phyloP scores from a whole-genome alignment of 2,113 vertebrate genomes.

The Podilymbus podiceps region DNA sequence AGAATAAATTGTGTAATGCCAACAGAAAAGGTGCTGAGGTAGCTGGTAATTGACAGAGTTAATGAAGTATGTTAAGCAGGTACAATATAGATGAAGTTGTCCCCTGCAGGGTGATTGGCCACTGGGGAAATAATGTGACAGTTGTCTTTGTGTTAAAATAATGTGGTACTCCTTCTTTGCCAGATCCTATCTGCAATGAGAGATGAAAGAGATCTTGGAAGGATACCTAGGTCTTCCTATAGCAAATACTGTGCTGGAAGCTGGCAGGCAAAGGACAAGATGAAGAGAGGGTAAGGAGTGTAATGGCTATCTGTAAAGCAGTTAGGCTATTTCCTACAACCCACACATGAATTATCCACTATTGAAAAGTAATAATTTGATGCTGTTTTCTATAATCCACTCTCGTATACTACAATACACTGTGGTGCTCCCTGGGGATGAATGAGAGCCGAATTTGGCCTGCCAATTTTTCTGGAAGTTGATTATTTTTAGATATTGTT shows the following conservation, averaged over 20 bases:
- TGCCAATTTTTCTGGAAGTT: slow-evolving; percentile 21
- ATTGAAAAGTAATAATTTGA: slow-evolving; percentile 34
- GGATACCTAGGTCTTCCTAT: not conserved
- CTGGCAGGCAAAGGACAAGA: slow-evolving; percentile 2
- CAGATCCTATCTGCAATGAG: slow-evolving; percentile 42
- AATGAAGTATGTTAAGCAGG: slow-evolving; percentile 64
- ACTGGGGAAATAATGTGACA: slow-evolving; percentile 58
- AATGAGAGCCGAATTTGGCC: not conserved
- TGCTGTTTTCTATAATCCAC: not conserved
- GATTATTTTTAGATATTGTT: slow-evolving; percentile 41
- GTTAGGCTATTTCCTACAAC: not conserved
- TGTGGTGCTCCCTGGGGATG: not conserved
- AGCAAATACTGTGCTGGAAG: not conserved
- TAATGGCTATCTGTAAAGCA: not conserved
- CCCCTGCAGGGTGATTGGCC: slow-evolving; percentile 56
- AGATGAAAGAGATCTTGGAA: slow-evolving; percentile 36
- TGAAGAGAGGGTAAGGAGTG: not conserved
- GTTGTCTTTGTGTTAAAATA: slow-evolving; percentile 57
- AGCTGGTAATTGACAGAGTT: slow-evolving; percentile 55
- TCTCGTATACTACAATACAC: not conserved
- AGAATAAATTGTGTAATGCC: slow-evolving; percentile 42
- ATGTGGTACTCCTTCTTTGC: slow-evolving; percentile 53
- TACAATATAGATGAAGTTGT: slow-evolving; percentile 59
- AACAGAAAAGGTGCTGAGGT: slow-evolving; percentile 49
- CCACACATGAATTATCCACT: slow-evolving; percentile 17